Evolutionary conservation across 1,140 invertebrate species (phyloP).

Genomic region (Liolophura sinensis): DNA sequence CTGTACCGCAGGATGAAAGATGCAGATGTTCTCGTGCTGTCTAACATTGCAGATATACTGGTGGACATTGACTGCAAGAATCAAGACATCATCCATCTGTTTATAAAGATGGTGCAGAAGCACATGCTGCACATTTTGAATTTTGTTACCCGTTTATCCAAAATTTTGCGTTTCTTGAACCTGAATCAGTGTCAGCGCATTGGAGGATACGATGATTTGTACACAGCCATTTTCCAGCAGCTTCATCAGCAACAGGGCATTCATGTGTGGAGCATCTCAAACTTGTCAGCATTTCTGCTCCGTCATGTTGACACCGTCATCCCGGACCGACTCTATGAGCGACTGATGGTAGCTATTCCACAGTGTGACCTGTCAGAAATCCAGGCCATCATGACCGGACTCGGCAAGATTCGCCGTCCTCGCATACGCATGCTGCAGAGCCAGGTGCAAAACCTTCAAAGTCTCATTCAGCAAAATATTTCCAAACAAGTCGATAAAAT

Average conservation of each 20-base stretch:
- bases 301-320: conserved; percentile 10
- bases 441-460: conserved; percentile 15
- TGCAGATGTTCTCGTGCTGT: conserved; percentile 16
- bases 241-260: conserved; percentile 14
- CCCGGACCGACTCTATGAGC: conserved; percentile 11
- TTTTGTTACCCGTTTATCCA: conserved; percentile 8
- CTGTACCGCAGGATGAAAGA: conserved; percentile 4
- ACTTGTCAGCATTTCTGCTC: conserved; percentile 15
- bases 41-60: conserved; percentile 14
- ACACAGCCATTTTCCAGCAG: conserved; percentile 4
- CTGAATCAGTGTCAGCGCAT: not conserved
- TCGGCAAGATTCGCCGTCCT: conserved; percentile 20
- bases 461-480: conserved; percentile 1
- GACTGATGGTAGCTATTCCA: conserved; percentile 13
- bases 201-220: conserved; percentile 6
- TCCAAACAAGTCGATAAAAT: conserved; percentile 2
- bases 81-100: conserved; percentile 5
- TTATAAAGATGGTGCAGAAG: conserved; percentile 7
- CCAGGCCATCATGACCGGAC: conserved; percentile 12
- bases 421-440: conserved; percentile 15
- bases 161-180: conserved; percentile 20
- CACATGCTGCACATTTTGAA: conserved; percentile 9
- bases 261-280: conserved; percentile 10
- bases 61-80: conserved; percentile 9
- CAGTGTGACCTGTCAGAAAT: conserved; percentile 14